Conservation (phyloP, 2,888 invertebrate genomes). For the Meloe dianella region DNA sequence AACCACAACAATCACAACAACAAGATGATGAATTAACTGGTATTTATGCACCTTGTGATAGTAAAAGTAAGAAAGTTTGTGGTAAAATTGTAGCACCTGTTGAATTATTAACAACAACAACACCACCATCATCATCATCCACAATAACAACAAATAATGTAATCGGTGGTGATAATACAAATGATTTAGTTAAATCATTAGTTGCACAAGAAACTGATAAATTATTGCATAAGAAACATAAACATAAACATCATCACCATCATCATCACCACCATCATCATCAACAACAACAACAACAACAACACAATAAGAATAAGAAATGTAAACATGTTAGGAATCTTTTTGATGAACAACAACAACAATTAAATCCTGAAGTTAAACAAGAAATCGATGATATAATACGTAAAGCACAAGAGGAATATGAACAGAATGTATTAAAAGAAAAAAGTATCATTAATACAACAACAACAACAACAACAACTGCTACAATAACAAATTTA, state of each 20-base stretch:
- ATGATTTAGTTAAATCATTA: slow-evolving; percentile 47
- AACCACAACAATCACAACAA: slow-evolving; percentile 1
- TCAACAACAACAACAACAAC: slow-evolving; percentile 52
- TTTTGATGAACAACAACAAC: slow-evolving; percentile 7
- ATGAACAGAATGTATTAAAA: slow-evolving; percentile 45
- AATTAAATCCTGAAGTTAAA: slow-evolving; percentile 37
- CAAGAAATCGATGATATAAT: slow-evolving; percentile 55
- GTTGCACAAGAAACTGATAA: slow-evolving; percentile 47
- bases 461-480: slow-evolving; percentile 2
- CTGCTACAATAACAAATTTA: neutral
- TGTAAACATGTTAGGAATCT: slow-evolving; percentile 28
- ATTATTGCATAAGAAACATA: slow-evolving; percentile 47
- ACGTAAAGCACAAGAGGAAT: slow-evolving; percentile 53
- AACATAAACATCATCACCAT: slow-evolving; percentile 47
- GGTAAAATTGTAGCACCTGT: slow-evolving; percentile 54
- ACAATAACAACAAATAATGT: neutral
- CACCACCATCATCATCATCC: neutral
- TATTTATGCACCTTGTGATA: slow-evolving; percentile 44
- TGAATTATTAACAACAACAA: slow-evolving; percentile 27
- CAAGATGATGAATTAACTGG: slow-evolving; percentile 39
- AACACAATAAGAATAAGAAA: slow-evolving; percentile 38
- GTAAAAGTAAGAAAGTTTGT: slow-evolving; percentile 53
- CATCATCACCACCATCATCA: slow-evolving; percentile 52
- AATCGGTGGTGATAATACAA: slow-evolving; percentile 34
- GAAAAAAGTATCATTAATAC: slow-evolving; percentile 4